Base-by-base conservation (phyloP, 2,888 invertebrate species). In the Stictocephala bisonia region DNA sequence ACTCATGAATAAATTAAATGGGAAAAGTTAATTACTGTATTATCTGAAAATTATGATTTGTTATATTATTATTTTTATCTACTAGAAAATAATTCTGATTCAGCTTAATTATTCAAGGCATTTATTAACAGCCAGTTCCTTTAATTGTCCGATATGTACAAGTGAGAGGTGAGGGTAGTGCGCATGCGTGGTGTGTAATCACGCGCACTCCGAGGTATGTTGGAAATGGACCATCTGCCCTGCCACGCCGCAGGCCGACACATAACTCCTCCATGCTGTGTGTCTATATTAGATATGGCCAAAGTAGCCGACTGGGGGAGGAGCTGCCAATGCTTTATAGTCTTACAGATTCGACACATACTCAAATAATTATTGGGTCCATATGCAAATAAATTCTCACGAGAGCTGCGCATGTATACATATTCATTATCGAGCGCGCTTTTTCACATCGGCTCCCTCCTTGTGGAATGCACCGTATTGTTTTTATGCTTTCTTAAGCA, bases 321-420 rank as follows among this genome's bases (percentile, higher is more conserved):
- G 70, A 40, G 70, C 48, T 18, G 7, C 1, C 56, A 26, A 71
- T 71, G 70, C 44, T 71, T 71, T 71, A 71, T 71, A 44, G 70
- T 22, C 70, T 53, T 48, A 31, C 44, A 71, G 70, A 71, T 71
- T 71, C 70, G 70, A 71, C 70, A 71, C 70, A 71, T 71, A 58
- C 58, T 58, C 58, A 51, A 44, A 26, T 71, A 71, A 71, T 71
- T 71, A 71, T 58, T 71, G 48, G 70, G 70, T 71, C 58, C 58
- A 58, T 71, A 71, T 71, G 70, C 70, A 71, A 71, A 71, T 71
- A 71, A 71, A 31, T 71, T 71, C 70, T 71, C 70, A 71, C 70
- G 70, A 58, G 20, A 58, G 58, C 58, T 27, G 58, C 58, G 58
- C 48, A 71, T 71, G 56, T 71, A 71, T 71, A 71, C 70, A 71